These are phyloP conservation scores for Lithophane socia DNA, from an alignment of 2,888 invertebrate genomes.

Conservation along the genomic window DNA sequence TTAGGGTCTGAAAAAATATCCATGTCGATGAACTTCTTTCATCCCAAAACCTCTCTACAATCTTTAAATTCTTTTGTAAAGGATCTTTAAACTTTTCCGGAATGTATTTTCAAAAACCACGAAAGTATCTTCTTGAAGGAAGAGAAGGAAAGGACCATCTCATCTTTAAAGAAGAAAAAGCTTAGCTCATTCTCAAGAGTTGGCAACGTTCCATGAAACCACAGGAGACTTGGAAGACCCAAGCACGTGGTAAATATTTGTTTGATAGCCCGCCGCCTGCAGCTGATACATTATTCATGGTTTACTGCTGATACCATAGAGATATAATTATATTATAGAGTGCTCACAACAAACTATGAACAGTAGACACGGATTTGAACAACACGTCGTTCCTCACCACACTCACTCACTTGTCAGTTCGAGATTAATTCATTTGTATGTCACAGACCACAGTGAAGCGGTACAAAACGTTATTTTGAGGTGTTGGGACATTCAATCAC, in stretches of 20 bases:
- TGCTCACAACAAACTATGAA: no score
- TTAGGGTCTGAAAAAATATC: no score
- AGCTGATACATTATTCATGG: slow-evolving; percentile 41
- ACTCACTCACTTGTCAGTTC: no score
- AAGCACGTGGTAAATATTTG: slow-evolving; percentile 39
- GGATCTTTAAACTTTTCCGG: not conserved
- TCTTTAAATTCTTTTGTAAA: not conserved
- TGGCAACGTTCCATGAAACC: not conserved
- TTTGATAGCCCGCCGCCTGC: not conserved
- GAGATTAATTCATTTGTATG: no score
- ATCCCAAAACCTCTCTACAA: not conserved
- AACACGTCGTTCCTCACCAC: no score
- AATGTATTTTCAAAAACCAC: not conserved
- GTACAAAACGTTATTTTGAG: no score
- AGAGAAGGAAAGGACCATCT: not conserved
- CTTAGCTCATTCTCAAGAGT: not conserved
- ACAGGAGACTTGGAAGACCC: not conserved
- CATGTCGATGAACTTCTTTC: not conserved
- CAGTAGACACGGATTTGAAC: no score
- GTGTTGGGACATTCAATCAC: no score
- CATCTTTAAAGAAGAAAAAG: no score
- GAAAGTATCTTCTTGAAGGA: not conserved
- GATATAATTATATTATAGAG: no score
- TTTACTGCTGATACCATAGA: not conserved
- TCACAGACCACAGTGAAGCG: no score